Evolutionary conservation across 23 tunicate genomes (phyloP).

Genomic region (Trididemnum clinides): DNA sequence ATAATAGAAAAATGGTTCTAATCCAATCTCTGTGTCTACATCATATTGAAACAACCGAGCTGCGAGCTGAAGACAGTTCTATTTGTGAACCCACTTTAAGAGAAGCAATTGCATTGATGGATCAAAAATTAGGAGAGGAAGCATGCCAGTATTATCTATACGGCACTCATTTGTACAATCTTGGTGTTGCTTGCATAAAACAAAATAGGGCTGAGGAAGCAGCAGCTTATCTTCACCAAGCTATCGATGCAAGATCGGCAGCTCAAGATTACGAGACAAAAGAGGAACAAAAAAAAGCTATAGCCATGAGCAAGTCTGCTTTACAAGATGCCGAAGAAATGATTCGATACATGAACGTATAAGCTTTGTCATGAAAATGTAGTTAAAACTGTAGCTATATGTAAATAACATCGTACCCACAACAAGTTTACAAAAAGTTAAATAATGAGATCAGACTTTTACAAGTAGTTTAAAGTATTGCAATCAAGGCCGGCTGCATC

Average conservation of each 20-base stretch:
- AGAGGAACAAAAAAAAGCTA: neutral
- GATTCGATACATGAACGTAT: neutral
- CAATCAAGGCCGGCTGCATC: too few relatives aligned
- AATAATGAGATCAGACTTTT: too few relatives aligned
- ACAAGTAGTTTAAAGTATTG: too few relatives aligned
- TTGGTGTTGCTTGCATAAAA: constrained; percentile 9
- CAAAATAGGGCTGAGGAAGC: constrained; percentile 15
- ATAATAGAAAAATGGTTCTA: neutral
- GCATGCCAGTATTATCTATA: constrained; percentile 11
- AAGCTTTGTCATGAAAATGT: too few relatives aligned
- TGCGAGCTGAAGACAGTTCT: neutral
- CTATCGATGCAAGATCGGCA: constrained; percentile 2
- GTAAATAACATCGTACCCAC: too few relatives aligned
- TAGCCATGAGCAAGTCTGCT: neutral
- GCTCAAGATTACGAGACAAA: constrained; percentile 18
- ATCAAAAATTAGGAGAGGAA: neutral
- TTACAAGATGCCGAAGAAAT: constrained; percentile 3
- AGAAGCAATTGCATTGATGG: constrained; percentile 8
- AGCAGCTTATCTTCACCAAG: neutral
- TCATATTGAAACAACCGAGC: constrained; percentile 35
- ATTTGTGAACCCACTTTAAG: neutral
- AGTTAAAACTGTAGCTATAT: too few relatives aligned
- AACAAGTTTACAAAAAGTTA: too few relatives aligned
- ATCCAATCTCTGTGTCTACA: constrained; percentile 28
- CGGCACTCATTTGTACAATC: constrained; percentile 33